These are phyloP conservation scores for Chaetops frenatus DNA, from an alignment of 2,113 vertebrate species.

Conservation along the genomic window DNA sequence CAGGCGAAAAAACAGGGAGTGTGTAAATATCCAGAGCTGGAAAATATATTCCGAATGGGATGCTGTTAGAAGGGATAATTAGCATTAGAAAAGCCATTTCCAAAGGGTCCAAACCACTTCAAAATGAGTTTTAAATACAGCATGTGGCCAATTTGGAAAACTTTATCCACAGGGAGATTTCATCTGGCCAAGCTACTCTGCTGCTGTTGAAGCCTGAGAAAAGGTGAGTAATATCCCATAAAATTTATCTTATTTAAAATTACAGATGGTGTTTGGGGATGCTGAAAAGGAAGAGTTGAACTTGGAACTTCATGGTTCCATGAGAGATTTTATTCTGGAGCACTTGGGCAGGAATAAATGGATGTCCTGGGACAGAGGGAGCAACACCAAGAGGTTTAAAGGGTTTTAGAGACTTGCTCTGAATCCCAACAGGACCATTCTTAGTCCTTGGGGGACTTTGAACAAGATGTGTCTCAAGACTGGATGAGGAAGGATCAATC, in stretches of 20 bases:
- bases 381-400: neutral
- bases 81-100: neutral
- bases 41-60: neutral
- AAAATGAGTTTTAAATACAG: neutral
- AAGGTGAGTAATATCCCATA: neutral
- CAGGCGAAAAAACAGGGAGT: neutral
- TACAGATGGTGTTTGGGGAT: neutral
- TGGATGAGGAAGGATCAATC: neutral
- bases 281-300: neutral
- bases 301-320: neutral
- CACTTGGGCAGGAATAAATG: neutral
- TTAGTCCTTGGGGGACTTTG: rapidly evolving
- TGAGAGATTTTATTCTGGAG: neutral
- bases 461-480: neutral
- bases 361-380: neutral
- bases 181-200: neutral
- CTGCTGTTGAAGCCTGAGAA: neutral
- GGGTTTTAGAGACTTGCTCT: rapidly evolving
- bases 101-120: neutral
- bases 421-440: rapidly evolving
- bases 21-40: neutral
- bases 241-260: neutral
- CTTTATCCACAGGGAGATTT: neutral
- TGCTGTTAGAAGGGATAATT: neutral
- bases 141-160: neutral